Conservation (phyloP, 2,888 invertebrate genomes). For the Drosophila hamatofila region DNA sequence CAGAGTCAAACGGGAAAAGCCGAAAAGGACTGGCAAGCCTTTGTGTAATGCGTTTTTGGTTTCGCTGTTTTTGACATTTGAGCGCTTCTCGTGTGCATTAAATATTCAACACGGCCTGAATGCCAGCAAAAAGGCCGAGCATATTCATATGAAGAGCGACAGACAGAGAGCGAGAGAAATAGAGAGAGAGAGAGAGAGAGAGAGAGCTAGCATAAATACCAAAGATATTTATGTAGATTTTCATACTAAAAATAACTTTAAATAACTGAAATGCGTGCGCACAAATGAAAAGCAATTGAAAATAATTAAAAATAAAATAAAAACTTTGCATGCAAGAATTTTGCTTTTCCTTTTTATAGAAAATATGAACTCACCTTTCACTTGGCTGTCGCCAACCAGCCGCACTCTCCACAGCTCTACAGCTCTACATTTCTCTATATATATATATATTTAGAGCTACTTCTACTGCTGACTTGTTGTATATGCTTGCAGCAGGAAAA, state of each 20-base stretch:
- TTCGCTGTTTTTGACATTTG: conserved; percentile 74
- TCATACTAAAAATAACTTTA: conserved; percentile 19
- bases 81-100: conserved; percentile 57
- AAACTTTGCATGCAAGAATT: conserved; percentile 31
- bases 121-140: conserved; percentile 27
- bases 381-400: conserved; percentile 23
- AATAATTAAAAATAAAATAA: conserved; percentile 58
- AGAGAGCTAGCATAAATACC: neutral
- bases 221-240: conserved; percentile 19
- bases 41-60: conserved; percentile 60
- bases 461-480: conserved; percentile 41
- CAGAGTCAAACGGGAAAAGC: conserved; percentile 40
- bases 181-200: neutral
- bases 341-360: neutral
- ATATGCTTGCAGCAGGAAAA: conserved; percentile 34
- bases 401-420: neutral
- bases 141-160: conserved; percentile 10
- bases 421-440: neutral
- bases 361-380: conserved; percentile 16
- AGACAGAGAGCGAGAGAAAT: neutral
- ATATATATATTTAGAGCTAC: conserved; percentile 41
- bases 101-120: conserved; percentile 58
- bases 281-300: conserved; percentile 42
- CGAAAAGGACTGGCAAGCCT: conserved; percentile 56
- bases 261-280: conserved; percentile 33